Conservation (phyloP, 2,888 invertebrate genomes). For the Nezara viridula region DNA sequence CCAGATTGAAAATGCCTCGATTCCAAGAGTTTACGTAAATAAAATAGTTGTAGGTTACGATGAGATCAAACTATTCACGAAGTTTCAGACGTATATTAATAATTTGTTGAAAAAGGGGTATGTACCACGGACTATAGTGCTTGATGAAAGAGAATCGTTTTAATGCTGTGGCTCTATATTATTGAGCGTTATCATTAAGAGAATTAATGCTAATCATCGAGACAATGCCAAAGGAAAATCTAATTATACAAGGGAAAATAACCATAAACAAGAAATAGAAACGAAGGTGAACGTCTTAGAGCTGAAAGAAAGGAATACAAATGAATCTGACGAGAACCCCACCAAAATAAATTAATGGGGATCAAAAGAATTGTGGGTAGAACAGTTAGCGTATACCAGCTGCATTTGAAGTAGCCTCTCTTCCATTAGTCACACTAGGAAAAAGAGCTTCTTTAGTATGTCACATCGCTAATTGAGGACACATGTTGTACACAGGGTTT, state of each 20-base stretch:
- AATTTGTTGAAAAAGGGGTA: no score
- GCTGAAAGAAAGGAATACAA: not conserved
- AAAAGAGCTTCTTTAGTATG: not conserved
- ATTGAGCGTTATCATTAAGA: not conserved
- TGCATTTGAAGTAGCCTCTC: not conserved
- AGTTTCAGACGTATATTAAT: no score
- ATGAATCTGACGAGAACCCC: not conserved
- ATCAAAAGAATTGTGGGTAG: not conserved
- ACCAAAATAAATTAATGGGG: constrained; percentile 31
- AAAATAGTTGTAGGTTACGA: no score
- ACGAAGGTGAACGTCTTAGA: constrained; percentile 27
- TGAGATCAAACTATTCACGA: no score
- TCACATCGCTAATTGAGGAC: not conserved
- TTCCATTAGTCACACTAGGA: constrained; percentile 19
- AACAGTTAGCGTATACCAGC: constrained; percentile 8
- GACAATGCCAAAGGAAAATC: not conserved
- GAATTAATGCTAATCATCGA: not conserved
- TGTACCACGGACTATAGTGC: no score
- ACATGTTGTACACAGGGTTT: not conserved
- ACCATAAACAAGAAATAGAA: constrained; percentile 17
- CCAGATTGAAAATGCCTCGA: no score
- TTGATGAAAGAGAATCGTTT: no score
- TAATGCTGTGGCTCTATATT: not conserved
- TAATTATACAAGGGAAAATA: not conserved
- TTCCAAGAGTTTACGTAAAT: no score